phyloP scores from a whole-genome alignment of 2,888 invertebrate genomes.

The Poecilus cupreus region DNA sequence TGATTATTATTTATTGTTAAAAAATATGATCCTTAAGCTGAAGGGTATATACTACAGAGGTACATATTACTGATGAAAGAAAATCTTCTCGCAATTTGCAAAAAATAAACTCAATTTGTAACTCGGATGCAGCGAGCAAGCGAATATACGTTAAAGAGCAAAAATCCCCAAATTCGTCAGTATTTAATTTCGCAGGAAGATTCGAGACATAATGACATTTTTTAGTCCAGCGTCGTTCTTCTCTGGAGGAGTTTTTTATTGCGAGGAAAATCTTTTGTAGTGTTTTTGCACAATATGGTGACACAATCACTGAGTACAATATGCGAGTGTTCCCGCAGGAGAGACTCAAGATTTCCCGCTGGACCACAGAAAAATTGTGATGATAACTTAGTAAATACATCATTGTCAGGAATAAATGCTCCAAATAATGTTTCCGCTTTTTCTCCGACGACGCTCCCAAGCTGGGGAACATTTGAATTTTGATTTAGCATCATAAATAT shows the following conservation, averaged over 20 bases:
- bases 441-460: neutral
- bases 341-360: neutral
- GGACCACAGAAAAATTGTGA: conserved; percentile 1
- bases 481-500: conserved; percentile 21
- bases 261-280: neutral
- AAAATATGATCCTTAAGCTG: no score
- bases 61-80: no score
- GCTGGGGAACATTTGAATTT: neutral
- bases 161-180: neutral
- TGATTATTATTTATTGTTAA: no score
- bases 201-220: neutral
- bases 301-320: neutral
- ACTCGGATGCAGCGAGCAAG: no score
- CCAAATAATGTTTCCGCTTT: neutral
- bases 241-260: neutral
- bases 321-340: neutral
- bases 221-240: neutral
- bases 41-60: no score
- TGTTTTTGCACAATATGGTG: neutral
- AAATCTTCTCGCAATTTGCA: no score
- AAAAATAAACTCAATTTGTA: no score
- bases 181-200: neutral
- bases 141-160: no score
- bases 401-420: conserved; percentile 4
- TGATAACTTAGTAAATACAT: conserved; percentile 22